phyloP scores from a whole-genome alignment of 2,888 invertebrate genomes.

The Ennomos fuscantarius region DNA sequence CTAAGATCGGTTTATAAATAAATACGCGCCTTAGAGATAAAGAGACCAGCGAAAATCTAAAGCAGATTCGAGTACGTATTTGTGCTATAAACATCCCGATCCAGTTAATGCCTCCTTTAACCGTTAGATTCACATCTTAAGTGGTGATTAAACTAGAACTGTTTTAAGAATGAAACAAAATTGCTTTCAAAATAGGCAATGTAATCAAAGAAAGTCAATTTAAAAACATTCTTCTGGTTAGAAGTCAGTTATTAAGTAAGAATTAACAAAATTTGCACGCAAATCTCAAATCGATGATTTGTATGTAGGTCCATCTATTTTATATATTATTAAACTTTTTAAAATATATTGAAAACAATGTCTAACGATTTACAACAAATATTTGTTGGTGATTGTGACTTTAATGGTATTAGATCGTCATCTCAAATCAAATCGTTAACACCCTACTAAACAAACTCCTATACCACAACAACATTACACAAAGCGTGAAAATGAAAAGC shows the following conservation, averaged over 20 bases:
- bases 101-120: constrained; percentile 16
- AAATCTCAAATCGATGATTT: too few species aligned
- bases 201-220: too few species aligned
- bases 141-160: constrained; percentile 21
- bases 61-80: constrained; percentile 5
- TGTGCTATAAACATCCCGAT: constrained; percentile 18
- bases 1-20: too few species aligned
- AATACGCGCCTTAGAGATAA: constrained; percentile 6
- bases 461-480: constrained; percentile 15
- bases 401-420: neutral
- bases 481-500: constrained; percentile 29
- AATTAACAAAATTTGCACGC: too few species aligned
- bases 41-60: constrained; percentile 5
- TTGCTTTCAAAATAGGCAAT: neutral
- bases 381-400: too few species aligned
- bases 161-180: constrained; percentile 5
- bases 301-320: too few species aligned
- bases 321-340: too few species aligned
- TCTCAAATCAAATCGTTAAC: constrained; percentile 14
- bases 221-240: too few species aligned
- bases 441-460: constrained; percentile 10
- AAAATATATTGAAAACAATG: too few species aligned
- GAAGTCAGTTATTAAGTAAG: too few species aligned
- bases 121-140: constrained; percentile 22
- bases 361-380: too few species aligned